phyloP scores from a whole-genome alignment of 2,888 invertebrate genomes.

The Aplocera efformata region DNA sequence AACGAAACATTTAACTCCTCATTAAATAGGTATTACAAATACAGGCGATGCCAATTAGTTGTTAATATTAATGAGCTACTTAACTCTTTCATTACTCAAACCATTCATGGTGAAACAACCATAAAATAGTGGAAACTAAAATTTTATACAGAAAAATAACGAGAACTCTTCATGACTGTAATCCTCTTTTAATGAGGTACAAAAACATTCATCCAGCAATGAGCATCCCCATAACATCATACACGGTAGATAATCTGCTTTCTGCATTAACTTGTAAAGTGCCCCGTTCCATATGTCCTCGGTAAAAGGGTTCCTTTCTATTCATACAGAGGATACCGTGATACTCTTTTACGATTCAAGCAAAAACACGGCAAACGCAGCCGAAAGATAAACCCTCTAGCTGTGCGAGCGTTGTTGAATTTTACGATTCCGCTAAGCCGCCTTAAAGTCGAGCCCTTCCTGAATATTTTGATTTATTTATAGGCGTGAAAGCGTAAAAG shows the following conservation, averaged over 20 bases:
- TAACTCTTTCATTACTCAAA: no score
- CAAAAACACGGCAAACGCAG: constrained; percentile 70
- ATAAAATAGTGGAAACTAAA: neutral
- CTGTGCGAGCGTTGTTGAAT: constrained; percentile 75
- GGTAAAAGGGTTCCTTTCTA: constrained; percentile 70
- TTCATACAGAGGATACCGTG: constrained; percentile 58
- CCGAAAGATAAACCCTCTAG: constrained; percentile 71
- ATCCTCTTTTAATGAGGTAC: constrained; percentile 18
- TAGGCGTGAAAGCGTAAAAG: constrained; percentile 75
- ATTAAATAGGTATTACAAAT: no score
- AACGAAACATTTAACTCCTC: no score
- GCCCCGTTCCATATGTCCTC: constrained; percentile 63
- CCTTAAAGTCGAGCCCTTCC: constrained; percentile 78
- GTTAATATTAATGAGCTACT: no score
- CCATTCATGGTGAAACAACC: no score
- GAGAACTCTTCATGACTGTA: constrained; percentile 6
- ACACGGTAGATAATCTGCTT: constrained; percentile 60
- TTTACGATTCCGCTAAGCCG: constrained; percentile 80
- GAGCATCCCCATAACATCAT: constrained; percentile 26
- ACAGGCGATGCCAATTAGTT: no score
- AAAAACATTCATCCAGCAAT: constrained; percentile 15
- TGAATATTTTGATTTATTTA: constrained; percentile 81
- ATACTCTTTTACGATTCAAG: constrained; percentile 76
- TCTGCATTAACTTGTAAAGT: constrained; percentile 66
- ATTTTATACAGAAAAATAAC: neutral